phyloP scores from a whole-genome alignment of 2,797 vertebrate genomes.

The Pangasius krempfi region DNA sequence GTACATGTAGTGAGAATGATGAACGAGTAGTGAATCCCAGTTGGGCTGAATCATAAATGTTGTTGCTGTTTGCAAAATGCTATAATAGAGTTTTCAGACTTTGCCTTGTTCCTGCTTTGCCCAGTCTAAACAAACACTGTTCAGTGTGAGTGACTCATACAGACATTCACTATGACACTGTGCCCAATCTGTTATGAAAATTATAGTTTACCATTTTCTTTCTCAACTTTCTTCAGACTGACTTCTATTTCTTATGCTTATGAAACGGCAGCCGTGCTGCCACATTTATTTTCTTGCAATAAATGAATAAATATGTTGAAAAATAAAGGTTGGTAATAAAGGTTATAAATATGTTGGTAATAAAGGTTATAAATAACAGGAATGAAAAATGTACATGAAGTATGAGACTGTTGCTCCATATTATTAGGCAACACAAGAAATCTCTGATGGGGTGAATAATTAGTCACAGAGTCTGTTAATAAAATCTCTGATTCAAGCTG shows the following conservation, averaged over 20 bases:
- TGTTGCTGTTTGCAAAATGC: not conserved
- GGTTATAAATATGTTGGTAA: not conserved
- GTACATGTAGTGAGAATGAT: not conserved
- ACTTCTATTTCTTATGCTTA: constrained; percentile 9
- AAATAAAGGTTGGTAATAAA: not conserved
- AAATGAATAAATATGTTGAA: constrained; percentile 19
- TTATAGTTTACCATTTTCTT: constrained; percentile 31
- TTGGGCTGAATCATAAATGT: not conserved
- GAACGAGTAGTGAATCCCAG: not conserved
- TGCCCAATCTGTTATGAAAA: constrained; percentile 30
- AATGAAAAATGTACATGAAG: constrained; percentile 13
- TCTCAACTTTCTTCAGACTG: constrained; percentile 8
- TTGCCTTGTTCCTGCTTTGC: not conserved
- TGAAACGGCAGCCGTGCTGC: not conserved
- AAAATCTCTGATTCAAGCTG: not conserved
- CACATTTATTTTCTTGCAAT: not conserved
- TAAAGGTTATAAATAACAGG: constrained; percentile 18
- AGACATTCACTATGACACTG: not conserved
- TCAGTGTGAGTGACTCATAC: constrained; percentile 8
- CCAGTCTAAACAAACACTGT: constrained; percentile 12
- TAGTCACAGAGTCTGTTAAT: constrained; percentile 15
- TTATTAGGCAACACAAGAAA: constrained; percentile 6
- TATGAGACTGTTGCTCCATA: not conserved
- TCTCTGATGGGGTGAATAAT: constrained; percentile 5
- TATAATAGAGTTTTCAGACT: not conserved